Conservation (phyloP, 1,140 invertebrate species). For the Tachypleus tridentatus region DNA sequence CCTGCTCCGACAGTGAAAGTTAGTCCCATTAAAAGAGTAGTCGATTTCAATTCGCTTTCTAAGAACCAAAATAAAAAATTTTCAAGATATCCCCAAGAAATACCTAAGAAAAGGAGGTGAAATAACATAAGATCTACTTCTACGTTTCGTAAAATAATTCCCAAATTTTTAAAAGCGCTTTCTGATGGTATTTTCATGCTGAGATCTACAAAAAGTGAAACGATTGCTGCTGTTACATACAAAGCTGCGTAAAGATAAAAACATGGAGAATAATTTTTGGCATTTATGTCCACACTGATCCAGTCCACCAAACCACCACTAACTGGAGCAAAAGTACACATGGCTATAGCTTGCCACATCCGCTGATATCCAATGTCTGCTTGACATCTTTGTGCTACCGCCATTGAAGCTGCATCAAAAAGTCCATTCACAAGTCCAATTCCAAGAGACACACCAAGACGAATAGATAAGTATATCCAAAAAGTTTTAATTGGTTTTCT, state of each 20-base stretch:
- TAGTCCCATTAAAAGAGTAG: constrained; percentile 9
- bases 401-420: constrained; percentile 68
- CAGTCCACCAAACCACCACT: constrained; percentile 57
- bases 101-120: constrained; percentile 31
- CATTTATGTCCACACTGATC: background rate
- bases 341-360: constrained; percentile 59
- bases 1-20: constrained; percentile 11
- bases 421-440: constrained; percentile 34
- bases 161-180: constrained; percentile 55
- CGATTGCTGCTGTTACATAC: constrained; percentile 48
- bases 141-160: constrained; percentile 52
- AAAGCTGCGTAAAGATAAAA: constrained; percentile 62
- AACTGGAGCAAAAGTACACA: constrained; percentile 63
- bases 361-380: constrained; percentile 66
- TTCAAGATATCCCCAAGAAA: constrained; percentile 33
- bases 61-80: constrained; percentile 14
- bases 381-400: constrained; percentile 56
- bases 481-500: constrained; percentile 6
- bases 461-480: constrained; percentile 10
- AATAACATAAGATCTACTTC: constrained; percentile 46
- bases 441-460: constrained; percentile 9
- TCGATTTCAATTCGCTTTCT: constrained; percentile 7
- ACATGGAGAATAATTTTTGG: constrained; percentile 47
- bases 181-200: constrained; percentile 60
- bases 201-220: constrained; percentile 59